Evolutionary conservation across 2,888 invertebrate genomes (phyloP), one percentile per base, ranked within the genome.

Genomic region (Plutella xylostella): DNA sequence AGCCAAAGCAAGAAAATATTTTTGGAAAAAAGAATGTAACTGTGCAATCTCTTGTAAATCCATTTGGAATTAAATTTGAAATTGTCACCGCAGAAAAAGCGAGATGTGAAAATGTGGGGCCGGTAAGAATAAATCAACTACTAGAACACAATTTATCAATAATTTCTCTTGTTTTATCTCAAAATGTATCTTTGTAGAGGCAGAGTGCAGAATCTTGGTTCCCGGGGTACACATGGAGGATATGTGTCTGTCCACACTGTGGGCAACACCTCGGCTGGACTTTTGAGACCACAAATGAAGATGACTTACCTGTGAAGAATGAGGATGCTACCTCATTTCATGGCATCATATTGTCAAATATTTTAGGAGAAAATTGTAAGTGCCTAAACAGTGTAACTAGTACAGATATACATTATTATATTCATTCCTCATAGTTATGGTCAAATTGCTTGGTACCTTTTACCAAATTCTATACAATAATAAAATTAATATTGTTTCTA

Each of bases 211-310:
- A 87, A 58, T 86, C 87, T 7, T 89, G 89, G 89, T 90, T 86
- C 63, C 88, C 88, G n/a, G 89, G 88, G 11, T 89, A 85, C 56
- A 82, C 82, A 12, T 89, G 89, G 89, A 82, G 85, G 41, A 77
- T 86, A 44, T 88, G 88, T 55, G 73, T 85, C 35, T 90, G 89
- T 61, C 85, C 87, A 15, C 82, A 85, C 44, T 89, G 89, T 64
- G 84, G 85, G 4, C 73, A 84, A 38, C 88, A 88, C 55, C 67
- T 89, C 30, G 89, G 90, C 37, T 90, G 88, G 87, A 77, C 85
- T 50, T 87, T 88, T 70, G 85, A 85, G 58, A 83, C 70, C 34
- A 54, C 75, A 21, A 55, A 56, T n/a, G 33, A 63, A 72, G 41
- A 58, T 56, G 38, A 52, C 58, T 14, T 54, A 60, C 12, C 12